These are phyloP conservation scores for Copsychus sechellarum DNA, from an alignment of 2,113 vertebrate genomes.

Conservation along the genomic window DNA sequence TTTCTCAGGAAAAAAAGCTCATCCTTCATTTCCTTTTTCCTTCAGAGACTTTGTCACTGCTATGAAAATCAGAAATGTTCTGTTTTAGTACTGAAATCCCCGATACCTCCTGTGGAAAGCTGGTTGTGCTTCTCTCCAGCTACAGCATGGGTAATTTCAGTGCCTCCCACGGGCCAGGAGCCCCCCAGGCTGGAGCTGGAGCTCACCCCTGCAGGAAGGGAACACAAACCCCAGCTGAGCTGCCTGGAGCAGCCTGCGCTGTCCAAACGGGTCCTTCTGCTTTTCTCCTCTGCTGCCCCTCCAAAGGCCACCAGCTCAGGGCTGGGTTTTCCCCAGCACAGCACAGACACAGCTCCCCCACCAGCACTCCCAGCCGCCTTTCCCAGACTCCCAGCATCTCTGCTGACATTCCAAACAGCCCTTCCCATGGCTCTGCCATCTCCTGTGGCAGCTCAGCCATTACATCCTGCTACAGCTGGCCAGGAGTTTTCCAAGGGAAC, in stretches of 20 bases:
- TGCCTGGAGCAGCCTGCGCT: neutral
- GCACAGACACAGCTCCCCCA: neutral
- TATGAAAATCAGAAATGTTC: neutral
- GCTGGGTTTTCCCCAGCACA: neutral
- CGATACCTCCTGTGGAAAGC: neutral
- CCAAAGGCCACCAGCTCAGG: neutral
- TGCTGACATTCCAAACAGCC: neutral
- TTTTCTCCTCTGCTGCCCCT: neutral
- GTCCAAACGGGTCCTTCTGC: neutral
- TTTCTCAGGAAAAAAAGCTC: neutral
- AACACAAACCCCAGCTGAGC: neutral
- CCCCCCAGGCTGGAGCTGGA: neutral
- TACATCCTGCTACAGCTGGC: neutral
- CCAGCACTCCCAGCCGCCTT: neutral
- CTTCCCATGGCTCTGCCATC: neutral
- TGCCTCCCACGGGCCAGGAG: fast-evolving
- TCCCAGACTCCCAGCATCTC: neutral
- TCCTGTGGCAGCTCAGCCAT: neutral
- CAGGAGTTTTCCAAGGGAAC: neutral
- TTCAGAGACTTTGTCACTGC: neutral
- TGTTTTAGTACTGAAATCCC: neutral
- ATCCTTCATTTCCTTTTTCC: neutral
- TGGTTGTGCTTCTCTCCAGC: neutral
- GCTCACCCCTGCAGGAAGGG: neutral
- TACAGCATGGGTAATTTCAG: neutral